A percentile compares a stretch with the other conserved stretches of the same genome.
phyloP scores from a whole-genome alignment of 2,888 invertebrate species.

The Ormyrus pomaceus region DNA sequence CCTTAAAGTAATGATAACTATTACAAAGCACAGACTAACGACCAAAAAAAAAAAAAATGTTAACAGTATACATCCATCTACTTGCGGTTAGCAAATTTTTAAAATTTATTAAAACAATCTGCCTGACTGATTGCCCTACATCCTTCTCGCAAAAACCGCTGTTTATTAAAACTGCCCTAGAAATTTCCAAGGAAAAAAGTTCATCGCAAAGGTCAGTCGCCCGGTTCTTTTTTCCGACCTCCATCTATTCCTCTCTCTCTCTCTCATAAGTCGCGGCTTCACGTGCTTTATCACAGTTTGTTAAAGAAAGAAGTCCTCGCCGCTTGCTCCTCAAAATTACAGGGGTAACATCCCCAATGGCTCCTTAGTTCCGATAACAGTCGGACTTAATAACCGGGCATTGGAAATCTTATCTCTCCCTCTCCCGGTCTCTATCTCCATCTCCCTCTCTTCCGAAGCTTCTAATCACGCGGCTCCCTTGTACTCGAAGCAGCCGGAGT shows the following conservation, averaged over 20 bases:
- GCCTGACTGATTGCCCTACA: too few species aligned
- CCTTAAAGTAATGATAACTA: too few species aligned
- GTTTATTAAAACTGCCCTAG: too few species aligned
- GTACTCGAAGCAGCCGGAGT: too few species aligned
- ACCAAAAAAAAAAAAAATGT: too few species aligned
- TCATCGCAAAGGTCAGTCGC: conserved; percentile 18
- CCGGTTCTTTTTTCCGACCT: conserved; percentile 2
- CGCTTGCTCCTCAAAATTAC: conserved; percentile 18
- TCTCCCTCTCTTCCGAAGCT: neutral
- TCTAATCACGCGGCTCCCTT: neutral
- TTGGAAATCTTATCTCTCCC: conserved; percentile 63
- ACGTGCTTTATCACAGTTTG: conserved; percentile 35
- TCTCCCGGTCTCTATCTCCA: neutral
- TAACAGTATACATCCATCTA: too few species aligned
- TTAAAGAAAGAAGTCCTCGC: conserved; percentile 14
- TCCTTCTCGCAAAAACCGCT: too few species aligned
- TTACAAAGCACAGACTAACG: too few species aligned
- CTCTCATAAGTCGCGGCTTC: conserved; percentile 37
- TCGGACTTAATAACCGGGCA: conserved; percentile 61
- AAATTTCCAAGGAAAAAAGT: too few species aligned
- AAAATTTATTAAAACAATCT: too few species aligned
- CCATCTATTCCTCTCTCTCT: neutral
- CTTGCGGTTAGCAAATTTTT: too few species aligned
- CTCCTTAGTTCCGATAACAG: conserved; percentile 25
- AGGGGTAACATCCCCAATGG: conserved; percentile 19